A percentile compares a stretch with the other conserved stretches of the same genome.
Conservation (phyloP, 2,113 vertebrate species). For the Carettochelys insculpta region DNA sequence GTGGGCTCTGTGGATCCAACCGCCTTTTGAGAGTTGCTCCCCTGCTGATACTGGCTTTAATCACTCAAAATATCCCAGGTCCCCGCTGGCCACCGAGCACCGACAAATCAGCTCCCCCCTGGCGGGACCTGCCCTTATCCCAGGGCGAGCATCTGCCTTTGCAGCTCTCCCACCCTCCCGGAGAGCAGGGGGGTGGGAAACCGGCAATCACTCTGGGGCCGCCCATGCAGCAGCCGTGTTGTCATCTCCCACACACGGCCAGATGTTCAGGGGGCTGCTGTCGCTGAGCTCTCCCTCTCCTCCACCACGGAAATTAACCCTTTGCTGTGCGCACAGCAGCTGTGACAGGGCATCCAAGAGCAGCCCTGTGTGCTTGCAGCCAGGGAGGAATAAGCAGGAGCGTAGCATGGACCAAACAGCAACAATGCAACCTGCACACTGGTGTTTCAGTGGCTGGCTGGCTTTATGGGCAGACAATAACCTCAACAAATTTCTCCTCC, state of each 20-base stretch:
- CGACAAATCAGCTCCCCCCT: neutral
- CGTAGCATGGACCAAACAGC: accelerated
- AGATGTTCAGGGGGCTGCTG: neutral
- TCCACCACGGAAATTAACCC: neutral
- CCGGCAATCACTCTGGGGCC: neutral
- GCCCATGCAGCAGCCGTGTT: neutral
- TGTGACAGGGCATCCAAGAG: accelerated
- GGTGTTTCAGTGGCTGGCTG: neutral
- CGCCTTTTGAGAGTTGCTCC: neutral
- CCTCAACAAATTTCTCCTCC: accelerated
- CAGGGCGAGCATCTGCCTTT: neutral
- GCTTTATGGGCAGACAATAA: accelerated
- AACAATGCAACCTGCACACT: accelerated
- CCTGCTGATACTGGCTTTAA: neutral
- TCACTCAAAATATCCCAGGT: neutral
- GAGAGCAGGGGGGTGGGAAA: neutral
- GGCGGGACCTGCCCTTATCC: neutral
- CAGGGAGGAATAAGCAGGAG: neutral
- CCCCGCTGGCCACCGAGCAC: neutral
- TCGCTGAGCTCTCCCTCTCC: neutral
- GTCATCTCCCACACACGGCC: neutral
- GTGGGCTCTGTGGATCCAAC: neutral
- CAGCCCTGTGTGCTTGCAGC: neutral
- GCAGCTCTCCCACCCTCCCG: neutral
- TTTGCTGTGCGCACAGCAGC: neutral